A percentile compares a stretch with the other conserved stretches of the same genome.
These are phyloP conservation scores for Drosophila fulvimacula DNA, from an alignment of 2,888 invertebrate species.

Conservation along the genomic window DNA sequence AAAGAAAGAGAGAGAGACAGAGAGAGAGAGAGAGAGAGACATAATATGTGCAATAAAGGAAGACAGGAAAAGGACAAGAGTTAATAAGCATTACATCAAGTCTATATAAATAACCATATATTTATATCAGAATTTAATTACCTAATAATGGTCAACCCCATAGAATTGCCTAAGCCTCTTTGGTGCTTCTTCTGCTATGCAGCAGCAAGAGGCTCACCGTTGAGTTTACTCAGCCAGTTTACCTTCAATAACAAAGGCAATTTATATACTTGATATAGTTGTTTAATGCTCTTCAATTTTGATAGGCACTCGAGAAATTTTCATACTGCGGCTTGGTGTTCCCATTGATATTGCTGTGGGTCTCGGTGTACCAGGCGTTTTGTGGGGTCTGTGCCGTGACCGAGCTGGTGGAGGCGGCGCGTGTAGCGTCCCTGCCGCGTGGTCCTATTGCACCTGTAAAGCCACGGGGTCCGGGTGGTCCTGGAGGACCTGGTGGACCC, in stretches of 20 bases:
- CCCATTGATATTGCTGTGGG: conserved; percentile 34
- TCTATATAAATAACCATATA: background rate
- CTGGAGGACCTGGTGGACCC: conserved; percentile 58
- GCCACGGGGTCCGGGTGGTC: conserved; percentile 42
- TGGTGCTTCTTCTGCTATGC: background rate
- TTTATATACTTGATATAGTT: background rate
- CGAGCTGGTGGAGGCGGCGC: conserved; percentile 42
- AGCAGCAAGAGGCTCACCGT: background rate
- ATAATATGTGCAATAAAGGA: no score
- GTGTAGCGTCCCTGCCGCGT: conserved; percentile 48
- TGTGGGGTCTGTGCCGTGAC: conserved; percentile 43
- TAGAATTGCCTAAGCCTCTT: background rate
- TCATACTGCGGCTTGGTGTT: conserved; percentile 49
- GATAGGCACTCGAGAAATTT: conserved; percentile 60
- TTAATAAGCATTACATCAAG: background rate
- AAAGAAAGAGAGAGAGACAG: no score
- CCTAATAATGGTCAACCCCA: background rate
- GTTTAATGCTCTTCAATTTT: conserved; percentile 46
- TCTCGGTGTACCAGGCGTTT: conserved; percentile 62
- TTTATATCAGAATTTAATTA: background rate
- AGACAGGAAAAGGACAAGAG: background rate
- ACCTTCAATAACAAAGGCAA: background rate
- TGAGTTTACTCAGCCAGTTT: background rate
- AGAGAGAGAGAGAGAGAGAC: background rate
- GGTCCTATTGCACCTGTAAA: conserved; percentile 45